Evolutionary conservation across 2,888 invertebrate genomes (phyloP).

Genomic region (Apodemia mormo): DNA sequence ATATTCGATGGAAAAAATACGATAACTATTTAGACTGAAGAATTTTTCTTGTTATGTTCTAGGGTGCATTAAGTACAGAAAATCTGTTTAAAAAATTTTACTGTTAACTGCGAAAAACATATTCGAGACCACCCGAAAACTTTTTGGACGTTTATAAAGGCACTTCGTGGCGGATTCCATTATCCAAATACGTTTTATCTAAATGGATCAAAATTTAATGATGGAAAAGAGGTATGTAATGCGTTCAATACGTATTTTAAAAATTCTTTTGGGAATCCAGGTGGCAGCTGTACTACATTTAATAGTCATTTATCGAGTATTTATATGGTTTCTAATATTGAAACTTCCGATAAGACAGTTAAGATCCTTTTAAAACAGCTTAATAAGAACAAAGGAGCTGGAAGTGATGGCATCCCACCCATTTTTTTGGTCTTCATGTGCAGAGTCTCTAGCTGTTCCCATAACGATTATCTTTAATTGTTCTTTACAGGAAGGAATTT

Average conservation of each 20-base stretch:
- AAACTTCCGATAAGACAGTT: neutral
- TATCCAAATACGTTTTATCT: neutral
- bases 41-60: neutral
- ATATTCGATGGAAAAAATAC: constrained; percentile 15
- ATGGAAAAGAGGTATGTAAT: neutral
- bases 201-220: neutral
- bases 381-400: constrained; percentile 8
- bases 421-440: constrained; percentile 12
- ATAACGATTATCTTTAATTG: constrained; percentile 15
- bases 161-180: neutral
- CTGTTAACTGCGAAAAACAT: neutral
- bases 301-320: neutral
- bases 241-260: neutral
- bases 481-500: constrained; percentile 2
- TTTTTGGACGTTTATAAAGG: neutral
- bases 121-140: neutral
- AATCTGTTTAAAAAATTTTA: neutral
- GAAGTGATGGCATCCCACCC: constrained; percentile 3
- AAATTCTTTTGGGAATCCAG: neutral
- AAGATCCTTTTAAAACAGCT: neutral
- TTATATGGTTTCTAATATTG: neutral
- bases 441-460: neutral
- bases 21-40: neutral
- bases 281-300: neutral
- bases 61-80: neutral